Base-by-base conservation (phyloP, 2,888 invertebrate species). In the Chymomyza fuscimana region DNA sequence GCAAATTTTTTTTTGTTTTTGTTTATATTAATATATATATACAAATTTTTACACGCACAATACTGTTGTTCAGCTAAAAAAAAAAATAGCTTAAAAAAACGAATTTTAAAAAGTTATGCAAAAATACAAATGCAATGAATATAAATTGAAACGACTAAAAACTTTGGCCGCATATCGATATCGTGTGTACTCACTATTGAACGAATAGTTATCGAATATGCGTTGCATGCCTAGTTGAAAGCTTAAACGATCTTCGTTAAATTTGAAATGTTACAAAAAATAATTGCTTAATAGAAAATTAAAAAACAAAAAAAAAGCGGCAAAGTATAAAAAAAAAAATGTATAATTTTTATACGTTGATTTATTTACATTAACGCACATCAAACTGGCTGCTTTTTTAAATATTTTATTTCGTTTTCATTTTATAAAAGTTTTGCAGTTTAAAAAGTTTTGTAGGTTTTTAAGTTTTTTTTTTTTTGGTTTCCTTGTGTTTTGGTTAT, bases 1-100 rank as follows among this genome's bases (percentile, higher is more conserved):
- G 12, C 40, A 4, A 54, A 16, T 1, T 52, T 16, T 7, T 52
- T 52, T 1, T n/a, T 52, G 7, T 19, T 54, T 54, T 36, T 67
- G 5, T 54, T 22, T 50, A 46, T 46, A 60, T 72, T 67, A 29
- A 74, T 68, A 71, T 54, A 58, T 54, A 58, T 83, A 77, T 83
- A 83, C 83, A 87, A 79, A 77, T 85, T 80, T 36, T 75, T 63
- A 62, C 83, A 87, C 78, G 81, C 76, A 76, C 76, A 86, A 82
- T 81, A 67, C 67, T 80, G 74, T 65, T 73, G 12, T 12, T 71
- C 73, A 68, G 71, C 67, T 67, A 4, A 5, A 62, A 59, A 63
- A 60, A 54, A 61, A 63, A 60, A 58, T 71, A 78, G 63, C 36
- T 61, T 15, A 71, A 66, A 67, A 36, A 69, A 75, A 64, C 65